Evolutionary conservation across 2,888 invertebrate genomes (phyloP).

Genomic region (Apoderus coryli): DNA sequence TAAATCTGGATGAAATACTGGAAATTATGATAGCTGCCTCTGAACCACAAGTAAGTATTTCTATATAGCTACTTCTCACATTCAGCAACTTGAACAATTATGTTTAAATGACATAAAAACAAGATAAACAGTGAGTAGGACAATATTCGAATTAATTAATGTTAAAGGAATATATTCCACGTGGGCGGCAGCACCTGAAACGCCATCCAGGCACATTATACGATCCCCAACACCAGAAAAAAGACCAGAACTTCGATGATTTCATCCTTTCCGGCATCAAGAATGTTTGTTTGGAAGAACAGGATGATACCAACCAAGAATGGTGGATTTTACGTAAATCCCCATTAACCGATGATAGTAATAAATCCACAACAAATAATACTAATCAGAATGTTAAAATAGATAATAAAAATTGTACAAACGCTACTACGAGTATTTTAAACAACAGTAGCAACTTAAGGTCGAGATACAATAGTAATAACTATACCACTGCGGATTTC

Average conservation of each 20-base stretch:
- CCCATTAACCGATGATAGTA: constrained; percentile 12
- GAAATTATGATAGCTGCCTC: constrained; percentile 80
- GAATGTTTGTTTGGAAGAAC: constrained; percentile 59
- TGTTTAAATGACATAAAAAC: no score
- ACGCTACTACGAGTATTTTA: background rate
- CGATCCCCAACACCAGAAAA: constrained; percentile 22
- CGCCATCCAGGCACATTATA: constrained; percentile 61
- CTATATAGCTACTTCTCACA: no score
- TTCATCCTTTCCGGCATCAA: constrained; percentile 56
- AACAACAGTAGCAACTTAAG: background rate
- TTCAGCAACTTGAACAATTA: no score
- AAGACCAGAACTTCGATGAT: constrained; percentile 29
- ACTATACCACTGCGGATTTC: no score
- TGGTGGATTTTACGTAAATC: constrained; percentile 44
- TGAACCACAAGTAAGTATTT: constrained; percentile 66
- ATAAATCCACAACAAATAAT: constrained; percentile 7
- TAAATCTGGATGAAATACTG: constrained; percentile 77
- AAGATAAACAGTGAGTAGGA: no score
- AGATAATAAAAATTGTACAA: background rate
- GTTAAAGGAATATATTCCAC: constrained; percentile 75
- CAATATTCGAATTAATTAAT: no score
- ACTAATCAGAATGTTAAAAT: background rate
- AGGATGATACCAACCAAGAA: constrained; percentile 35
- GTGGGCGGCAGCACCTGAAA: constrained; percentile 66
- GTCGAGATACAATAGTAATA: constrained; percentile 1